phyloP scores from a whole-genome alignment of 2,797 vertebrate species.

The Acomys russatus region DNA sequence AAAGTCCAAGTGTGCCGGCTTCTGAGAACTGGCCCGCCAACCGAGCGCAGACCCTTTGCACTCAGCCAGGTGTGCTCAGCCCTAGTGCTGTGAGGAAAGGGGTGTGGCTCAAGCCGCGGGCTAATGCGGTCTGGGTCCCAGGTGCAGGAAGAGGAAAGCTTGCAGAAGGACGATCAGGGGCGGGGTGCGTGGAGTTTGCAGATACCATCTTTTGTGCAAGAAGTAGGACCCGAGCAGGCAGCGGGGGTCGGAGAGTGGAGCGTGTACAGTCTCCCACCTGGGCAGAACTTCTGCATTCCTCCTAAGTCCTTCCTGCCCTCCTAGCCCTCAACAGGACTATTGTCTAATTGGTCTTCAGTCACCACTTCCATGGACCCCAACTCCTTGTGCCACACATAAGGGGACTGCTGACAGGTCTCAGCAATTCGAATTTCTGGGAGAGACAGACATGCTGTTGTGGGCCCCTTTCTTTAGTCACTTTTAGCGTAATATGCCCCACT shows the following conservation, averaged over 20 bases:
- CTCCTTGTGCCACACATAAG: conserved; percentile 91
- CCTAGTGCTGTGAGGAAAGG: too few species aligned
- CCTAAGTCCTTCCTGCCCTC: neutral
- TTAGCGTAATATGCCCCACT: neutral
- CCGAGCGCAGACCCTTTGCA: neutral
- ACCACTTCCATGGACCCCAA: conserved; percentile 90
- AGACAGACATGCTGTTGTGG: neutral
- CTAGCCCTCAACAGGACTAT: too few species aligned
- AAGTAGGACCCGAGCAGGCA: too few species aligned
- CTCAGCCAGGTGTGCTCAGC: neutral
- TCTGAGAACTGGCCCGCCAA: neutral
- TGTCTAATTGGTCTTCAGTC: too few species aligned
- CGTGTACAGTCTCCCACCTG: neutral
- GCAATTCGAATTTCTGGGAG: neutral
- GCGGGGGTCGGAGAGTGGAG: too few species aligned
- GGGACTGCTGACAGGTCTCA: neutral
- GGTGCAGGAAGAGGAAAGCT: neutral
- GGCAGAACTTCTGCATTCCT: conserved; percentile 79
- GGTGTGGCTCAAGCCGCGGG: too few species aligned
- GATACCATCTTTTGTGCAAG: too few species aligned
- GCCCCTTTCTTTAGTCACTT: neutral
- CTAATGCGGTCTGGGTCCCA: neutral
- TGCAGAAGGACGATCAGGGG: too few species aligned
- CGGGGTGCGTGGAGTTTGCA: too few species aligned
- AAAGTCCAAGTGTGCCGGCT: too few species aligned